Percentiles rank a stretch among this genome's conserved stretches.
Conservation (phyloP, 2,888 invertebrate genomes). For the Malthinus flaveolus region DNA sequence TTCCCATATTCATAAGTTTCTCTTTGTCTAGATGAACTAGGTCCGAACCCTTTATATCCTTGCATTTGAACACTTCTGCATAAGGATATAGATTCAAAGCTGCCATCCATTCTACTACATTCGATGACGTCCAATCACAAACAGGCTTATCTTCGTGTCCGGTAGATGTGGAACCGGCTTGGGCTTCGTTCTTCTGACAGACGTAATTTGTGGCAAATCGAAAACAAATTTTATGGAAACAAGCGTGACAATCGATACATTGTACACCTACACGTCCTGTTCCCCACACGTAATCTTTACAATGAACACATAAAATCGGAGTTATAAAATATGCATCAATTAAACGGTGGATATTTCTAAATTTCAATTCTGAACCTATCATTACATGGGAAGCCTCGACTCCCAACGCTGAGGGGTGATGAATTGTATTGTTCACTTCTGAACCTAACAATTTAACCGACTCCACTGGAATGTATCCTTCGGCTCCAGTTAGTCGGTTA, state of each 20-base stretch:
- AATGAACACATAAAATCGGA: slow-evolving; percentile 59
- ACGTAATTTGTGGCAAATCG: slow-evolving; percentile 51
- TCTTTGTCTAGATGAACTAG: slow-evolving; percentile 67
- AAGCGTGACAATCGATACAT: slow-evolving; percentile 68
- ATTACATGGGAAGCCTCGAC: slow-evolving; percentile 42
- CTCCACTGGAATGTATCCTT: slow-evolving; percentile 54
- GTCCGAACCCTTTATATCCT: slow-evolving; percentile 70
- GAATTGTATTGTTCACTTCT: slow-evolving; percentile 51
- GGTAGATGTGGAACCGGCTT: slow-evolving; percentile 48
- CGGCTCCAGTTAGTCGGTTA: slow-evolving; percentile 50
- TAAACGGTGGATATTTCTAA: slow-evolving; percentile 51
- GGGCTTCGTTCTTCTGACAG: slow-evolving; percentile 52
- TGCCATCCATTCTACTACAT: slow-evolving; percentile 78
- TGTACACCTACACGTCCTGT: slow-evolving; percentile 61
- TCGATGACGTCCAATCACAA: slow-evolving; percentile 68
- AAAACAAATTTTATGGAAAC: slow-evolving; percentile 64
- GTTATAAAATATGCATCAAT: slow-evolving; percentile 58
- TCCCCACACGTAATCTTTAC: slow-evolving; percentile 69
- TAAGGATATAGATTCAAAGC: slow-evolving; percentile 72
- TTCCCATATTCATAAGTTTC: slow-evolving; percentile 71
- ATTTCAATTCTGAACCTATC: slow-evolving; percentile 28
- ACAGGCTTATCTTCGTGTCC: slow-evolving; percentile 61
- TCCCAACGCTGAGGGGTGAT: slow-evolving; percentile 51
- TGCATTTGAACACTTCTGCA: slow-evolving; percentile 71
- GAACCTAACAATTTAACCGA: slow-evolving; percentile 50